A percentile compares a stretch with the other conserved stretches of the same genome.
phyloP scores from a whole-genome alignment of 1,140 invertebrate species.

The Harpegnathos saltator region DNA sequence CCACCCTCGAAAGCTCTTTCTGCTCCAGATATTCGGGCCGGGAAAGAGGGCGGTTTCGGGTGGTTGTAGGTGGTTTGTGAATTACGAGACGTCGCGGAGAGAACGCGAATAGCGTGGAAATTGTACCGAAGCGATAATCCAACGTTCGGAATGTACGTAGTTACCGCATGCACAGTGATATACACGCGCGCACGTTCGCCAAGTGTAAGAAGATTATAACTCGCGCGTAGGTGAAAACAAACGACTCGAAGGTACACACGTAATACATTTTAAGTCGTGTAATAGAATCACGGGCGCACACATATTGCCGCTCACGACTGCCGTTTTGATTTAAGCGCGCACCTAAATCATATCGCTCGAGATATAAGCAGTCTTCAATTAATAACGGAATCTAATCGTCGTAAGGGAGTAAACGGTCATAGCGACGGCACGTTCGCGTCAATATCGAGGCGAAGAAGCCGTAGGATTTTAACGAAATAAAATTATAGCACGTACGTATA shows the following conservation, averaged over 20 bases:
- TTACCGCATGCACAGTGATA: constrained; percentile 47
- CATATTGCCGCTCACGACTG: constrained; percentile 45
- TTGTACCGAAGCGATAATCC: constrained; percentile 64
- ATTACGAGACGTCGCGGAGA: constrained; percentile 60
- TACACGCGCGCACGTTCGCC: constrained; percentile 39
- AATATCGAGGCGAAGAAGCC: neutral
- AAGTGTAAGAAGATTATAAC: constrained; percentile 65
- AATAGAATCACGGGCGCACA: constrained; percentile 45
- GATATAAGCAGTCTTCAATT: constrained; percentile 39
- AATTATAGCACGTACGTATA: too few relatives aligned
- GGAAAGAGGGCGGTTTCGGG: constrained; percentile 24
- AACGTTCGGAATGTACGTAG: constrained; percentile 56
- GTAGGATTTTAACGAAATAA: constrained; percentile 23
- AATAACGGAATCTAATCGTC: neutral
- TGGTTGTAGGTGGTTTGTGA: constrained; percentile 64
- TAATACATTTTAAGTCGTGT: constrained; percentile 62
- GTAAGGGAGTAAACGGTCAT: constrained; percentile 3
- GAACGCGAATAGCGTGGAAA: constrained; percentile 66
- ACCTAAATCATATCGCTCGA: constrained; percentile 50
- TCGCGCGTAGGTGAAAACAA: constrained; percentile 50
- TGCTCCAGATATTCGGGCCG: constrained; percentile 55
- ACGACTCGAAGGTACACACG: constrained; percentile 56
- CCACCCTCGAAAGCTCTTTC: constrained; percentile 61
- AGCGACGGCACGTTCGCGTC: neutral
- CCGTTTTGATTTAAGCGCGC: constrained; percentile 44